Conservation (phyloP, 2,113 vertebrate species). For the Triplophysa dalaica region DNA sequence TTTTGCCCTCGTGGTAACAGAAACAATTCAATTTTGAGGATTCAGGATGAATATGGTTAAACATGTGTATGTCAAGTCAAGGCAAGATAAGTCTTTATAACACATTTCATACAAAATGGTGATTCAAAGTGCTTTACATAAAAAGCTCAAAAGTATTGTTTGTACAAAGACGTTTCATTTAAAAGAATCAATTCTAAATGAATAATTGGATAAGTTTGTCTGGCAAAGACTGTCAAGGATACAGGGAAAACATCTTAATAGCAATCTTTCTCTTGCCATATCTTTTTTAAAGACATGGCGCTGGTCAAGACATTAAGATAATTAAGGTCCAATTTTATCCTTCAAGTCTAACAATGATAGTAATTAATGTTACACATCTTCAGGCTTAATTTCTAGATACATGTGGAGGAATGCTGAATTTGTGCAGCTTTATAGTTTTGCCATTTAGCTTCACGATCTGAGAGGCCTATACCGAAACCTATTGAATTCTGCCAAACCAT, state of each 20-base stretch:
- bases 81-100: too few relatives aligned
- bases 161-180: slow-evolving; percentile 62
- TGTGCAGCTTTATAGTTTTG: slow-evolving; percentile 50
- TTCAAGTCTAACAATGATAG: slow-evolving; percentile 67
- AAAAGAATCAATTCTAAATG: slow-evolving; percentile 73
- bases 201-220: slow-evolving; percentile 77
- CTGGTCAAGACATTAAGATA: slow-evolving; percentile 75
- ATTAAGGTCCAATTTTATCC: slow-evolving; percentile 74
- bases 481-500: too few relatives aligned
- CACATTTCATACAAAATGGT: too few relatives aligned
- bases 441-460: neutral
- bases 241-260: slow-evolving; percentile 73
- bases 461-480: too few relatives aligned
- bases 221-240: slow-evolving; percentile 75
- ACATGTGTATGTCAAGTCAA: slow-evolving; percentile 4
- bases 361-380: slow-evolving; percentile 72
- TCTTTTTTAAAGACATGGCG: slow-evolving; percentile 75
- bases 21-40: slow-evolving; percentile 19
- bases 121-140: too few relatives aligned
- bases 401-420: slow-evolving; percentile 67
- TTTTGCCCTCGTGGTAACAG: slow-evolving; percentile 6
- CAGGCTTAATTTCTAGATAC: slow-evolving; percentile 66
- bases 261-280: slow-evolving; percentile 68
- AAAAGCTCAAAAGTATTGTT: slow-evolving; percentile 66
- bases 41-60: slow-evolving; percentile 17